Evolutionary conservation across 2,113 vertebrate species (phyloP).

Genomic region (Parus major): DNA sequence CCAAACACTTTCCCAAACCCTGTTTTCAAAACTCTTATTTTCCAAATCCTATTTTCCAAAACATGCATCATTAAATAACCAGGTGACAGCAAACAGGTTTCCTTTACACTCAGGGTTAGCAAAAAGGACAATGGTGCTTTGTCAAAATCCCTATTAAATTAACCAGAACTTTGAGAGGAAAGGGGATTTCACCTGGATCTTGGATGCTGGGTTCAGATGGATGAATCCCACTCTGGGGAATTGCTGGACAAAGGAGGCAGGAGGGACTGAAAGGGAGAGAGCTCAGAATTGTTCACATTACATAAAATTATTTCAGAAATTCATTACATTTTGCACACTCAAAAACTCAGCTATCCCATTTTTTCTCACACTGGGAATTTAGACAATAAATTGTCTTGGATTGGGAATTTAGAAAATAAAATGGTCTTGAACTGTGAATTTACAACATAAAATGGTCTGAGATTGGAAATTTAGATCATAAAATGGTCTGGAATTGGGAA

Average conservation of each 20-base stretch:
- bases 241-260: background rate
- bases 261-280: background rate
- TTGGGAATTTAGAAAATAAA: background rate
- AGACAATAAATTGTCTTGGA: background rate
- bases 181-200: background rate
- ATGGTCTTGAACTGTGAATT: background rate
- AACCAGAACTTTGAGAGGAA: background rate
- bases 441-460: background rate
- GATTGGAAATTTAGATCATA: background rate
- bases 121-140: background rate
- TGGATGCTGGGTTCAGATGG: background rate
- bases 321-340: background rate
- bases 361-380: background rate
- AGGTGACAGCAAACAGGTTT: background rate
- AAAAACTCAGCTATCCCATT: background rate
- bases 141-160: rapidly evolving
- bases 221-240: background rate
- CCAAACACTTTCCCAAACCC: background rate
- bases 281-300: background rate
- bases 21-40: background rate
- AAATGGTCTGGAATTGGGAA: background rate
- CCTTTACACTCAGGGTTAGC: background rate
- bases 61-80: background rate
- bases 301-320: background rate
- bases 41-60: background rate